Conservation (phyloP, 2,113 vertebrate species). For the Salvator merianae region DNA sequence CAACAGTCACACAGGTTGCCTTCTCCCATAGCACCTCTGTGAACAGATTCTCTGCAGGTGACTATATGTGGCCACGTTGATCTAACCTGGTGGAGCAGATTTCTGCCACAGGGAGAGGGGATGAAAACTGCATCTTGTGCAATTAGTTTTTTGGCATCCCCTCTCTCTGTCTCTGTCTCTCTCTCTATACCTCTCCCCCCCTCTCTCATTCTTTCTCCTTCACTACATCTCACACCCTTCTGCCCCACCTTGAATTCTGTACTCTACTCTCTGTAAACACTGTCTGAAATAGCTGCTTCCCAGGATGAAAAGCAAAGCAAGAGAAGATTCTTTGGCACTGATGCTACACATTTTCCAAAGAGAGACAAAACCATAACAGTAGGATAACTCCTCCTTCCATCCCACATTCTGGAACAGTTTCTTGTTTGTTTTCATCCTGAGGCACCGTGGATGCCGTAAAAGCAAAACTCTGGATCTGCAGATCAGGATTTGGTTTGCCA, state of each 20-base stretch:
- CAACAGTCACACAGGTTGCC: background rate
- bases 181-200: background rate
- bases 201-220: background rate
- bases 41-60: background rate
- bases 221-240: background rate
- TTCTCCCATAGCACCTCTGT: background rate
- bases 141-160: conserved; percentile 49
- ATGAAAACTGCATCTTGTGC: conserved; percentile 26
- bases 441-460: background rate
- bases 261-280: background rate
- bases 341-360: background rate
- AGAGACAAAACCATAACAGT: too few species aligned
- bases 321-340: background rate
- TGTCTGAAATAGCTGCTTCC: background rate
- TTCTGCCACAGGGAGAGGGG: background rate
- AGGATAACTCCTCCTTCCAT: background rate
- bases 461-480: background rate
- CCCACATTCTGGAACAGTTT: background rate
- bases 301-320: background rate
- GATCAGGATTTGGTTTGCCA: background rate
- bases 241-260: conserved; percentile 25
- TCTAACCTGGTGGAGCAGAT: conserved; percentile 45
- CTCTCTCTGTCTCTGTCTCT: background rate
- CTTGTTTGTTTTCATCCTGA: background rate
- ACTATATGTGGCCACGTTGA: conserved; percentile 42